Evolutionary conservation across 2,797 vertebrate species (phyloP).

Genomic region (Psittacula echo): DNA sequence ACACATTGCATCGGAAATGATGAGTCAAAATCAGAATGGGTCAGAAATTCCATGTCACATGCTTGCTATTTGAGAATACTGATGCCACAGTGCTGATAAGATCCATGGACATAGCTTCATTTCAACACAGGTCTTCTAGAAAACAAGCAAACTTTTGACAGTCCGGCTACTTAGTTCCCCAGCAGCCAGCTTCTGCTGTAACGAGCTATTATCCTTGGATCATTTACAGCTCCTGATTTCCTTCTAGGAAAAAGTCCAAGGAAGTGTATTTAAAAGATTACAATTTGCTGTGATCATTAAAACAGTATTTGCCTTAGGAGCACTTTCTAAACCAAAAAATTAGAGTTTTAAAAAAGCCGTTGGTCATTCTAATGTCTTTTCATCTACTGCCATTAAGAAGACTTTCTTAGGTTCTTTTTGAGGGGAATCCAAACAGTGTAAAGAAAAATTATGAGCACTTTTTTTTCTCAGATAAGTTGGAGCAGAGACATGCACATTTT

Average conservation of each 20-base stretch:
- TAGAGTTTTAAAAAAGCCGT: background rate
- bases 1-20: background rate
- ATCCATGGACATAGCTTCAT: background rate
- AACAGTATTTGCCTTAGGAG: background rate
- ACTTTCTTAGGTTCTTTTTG: background rate
- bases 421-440: background rate
- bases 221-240: constrained; percentile 9
- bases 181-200: background rate
- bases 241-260: background rate
- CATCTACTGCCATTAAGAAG: background rate
- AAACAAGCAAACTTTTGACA: background rate
- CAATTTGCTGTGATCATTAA: background rate
- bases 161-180: background rate
- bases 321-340: background rate
- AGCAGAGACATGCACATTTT: background rate
- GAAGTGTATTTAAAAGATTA: background rate
- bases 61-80: background rate
- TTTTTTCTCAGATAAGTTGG: background rate
- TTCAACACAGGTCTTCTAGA: background rate
- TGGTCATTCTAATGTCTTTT: background rate
- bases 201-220: background rate
- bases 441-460: background rate
- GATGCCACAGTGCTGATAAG: background rate
- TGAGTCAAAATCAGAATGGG: background rate
- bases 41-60: background rate